Conservation (phyloP, 2,888 invertebrate genomes). For the Aporophyla lueneburgensis region DNA sequence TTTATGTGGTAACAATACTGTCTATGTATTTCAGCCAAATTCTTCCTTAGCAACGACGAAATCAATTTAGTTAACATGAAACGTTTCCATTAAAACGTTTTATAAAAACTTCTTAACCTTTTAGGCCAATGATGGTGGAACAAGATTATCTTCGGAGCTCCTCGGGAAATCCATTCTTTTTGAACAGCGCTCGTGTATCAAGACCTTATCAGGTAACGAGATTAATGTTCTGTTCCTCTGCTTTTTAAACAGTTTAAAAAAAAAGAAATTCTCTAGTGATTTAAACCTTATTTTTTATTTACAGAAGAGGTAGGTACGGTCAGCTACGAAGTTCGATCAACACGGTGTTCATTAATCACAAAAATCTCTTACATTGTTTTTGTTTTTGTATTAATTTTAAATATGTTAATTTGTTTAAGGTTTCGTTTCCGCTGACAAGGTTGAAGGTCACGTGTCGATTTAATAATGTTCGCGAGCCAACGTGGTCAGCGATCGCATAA, state of each 20-base stretch:
- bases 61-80: slow-evolving; percentile 47
- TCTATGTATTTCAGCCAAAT: neutral
- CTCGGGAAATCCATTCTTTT: slow-evolving; percentile 55
- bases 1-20: too few relatives aligned
- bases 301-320: neutral
- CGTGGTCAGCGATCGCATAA: neutral
- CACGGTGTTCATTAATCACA: too few relatives aligned
- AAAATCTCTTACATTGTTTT: too few relatives aligned
- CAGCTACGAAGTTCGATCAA: neutral
- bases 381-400: too few relatives aligned
- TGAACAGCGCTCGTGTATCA: slow-evolving; percentile 51
- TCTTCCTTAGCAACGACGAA: neutral
- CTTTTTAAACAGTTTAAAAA: slow-evolving; percentile 40
- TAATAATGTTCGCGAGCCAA: neutral
- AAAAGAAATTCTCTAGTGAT: slow-evolving; percentile 16
- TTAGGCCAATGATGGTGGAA: slow-evolving; percentile 57
- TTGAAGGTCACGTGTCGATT: neutral
- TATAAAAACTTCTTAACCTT: slow-evolving; percentile 48
- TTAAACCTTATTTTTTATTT: slow-evolving; percentile 19
- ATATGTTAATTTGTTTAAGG: too few relatives aligned
- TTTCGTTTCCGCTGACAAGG: too few relatives aligned
- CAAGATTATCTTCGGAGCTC: slow-evolving; percentile 55
- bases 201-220: slow-evolving; percentile 54
- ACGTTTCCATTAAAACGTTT: slow-evolving; percentile 50
- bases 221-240: slow-evolving; percentile 59